These are phyloP conservation scores for Pachyramphus minor DNA, from an alignment of 2,113 vertebrate species.

Conservation along the genomic window DNA sequence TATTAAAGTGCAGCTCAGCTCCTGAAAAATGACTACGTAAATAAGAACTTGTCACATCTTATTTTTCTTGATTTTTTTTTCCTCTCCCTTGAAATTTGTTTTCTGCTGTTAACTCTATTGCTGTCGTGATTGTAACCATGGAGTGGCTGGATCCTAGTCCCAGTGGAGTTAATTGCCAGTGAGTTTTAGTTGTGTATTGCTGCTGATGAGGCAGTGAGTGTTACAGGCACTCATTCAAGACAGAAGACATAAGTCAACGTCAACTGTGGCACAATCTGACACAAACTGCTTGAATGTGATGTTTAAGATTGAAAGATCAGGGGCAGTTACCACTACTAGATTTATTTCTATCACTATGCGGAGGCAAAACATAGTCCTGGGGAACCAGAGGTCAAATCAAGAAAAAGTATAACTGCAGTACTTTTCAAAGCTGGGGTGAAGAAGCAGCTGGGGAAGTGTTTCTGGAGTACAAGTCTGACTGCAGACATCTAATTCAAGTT, in stretches of 20 bases:
- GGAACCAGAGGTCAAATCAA: not conserved
- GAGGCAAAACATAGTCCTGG: not conserved
- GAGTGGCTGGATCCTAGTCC: not conserved
- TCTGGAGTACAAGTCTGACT: not conserved
- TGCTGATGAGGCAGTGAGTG: not conserved
- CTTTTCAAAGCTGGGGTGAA: not conserved
- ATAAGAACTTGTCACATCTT: slow-evolving; percentile 55
- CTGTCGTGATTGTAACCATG: not conserved
- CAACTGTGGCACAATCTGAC: not conserved
- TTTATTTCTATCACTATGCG: not conserved
- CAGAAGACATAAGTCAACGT: not conserved
- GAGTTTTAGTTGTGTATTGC: not conserved
- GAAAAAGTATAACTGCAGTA: not conserved
- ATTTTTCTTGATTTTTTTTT: slow-evolving; percentile 16
- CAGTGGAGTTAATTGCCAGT: not conserved
- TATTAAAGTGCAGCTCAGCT: slow-evolving; percentile 28
- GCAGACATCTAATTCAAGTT: not conserved
- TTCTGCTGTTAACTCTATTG: not conserved
- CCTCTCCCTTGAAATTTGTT: not conserved
- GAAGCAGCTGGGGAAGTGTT: not conserved
- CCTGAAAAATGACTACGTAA: slow-evolving; percentile 38
- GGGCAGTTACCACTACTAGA: not conserved
- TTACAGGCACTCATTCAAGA: not conserved
- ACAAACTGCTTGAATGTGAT: not conserved
- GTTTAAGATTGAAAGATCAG: not conserved